Evolutionary conservation across 2,113 vertebrate species (phyloP).

Genomic region (Neotoma lepida): DNA sequence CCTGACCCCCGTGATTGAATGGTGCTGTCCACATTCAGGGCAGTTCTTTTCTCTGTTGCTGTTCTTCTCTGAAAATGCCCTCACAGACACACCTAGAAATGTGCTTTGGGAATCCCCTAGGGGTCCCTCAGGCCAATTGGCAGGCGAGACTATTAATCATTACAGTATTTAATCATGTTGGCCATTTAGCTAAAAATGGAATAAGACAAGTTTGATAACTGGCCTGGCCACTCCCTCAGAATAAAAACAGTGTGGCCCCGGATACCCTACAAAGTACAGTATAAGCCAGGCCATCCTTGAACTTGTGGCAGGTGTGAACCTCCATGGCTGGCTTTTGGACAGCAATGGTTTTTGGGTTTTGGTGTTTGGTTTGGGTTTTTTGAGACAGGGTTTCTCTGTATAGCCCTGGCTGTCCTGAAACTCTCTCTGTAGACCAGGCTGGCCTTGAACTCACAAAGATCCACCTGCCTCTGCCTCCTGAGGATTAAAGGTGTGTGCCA

Average conservation of each 20-base stretch:
- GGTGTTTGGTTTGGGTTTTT: neutral
- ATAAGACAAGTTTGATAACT: neutral
- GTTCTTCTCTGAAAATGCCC: neutral
- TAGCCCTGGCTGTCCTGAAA: neutral
- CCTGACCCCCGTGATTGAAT: neutral
- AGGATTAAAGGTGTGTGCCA: neutral
- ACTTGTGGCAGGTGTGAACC: neutral
- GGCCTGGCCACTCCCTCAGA: neutral
- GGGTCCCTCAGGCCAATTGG: neutral
- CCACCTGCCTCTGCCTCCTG: neutral
- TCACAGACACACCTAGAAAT: neutral
- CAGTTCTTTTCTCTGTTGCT: neutral
- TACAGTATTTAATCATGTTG: neutral
- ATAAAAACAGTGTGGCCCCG: neutral
- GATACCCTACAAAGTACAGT: no score
- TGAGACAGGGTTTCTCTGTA: neutral
- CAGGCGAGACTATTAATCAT: neutral
- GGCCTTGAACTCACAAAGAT: neutral
- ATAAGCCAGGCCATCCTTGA: neutral
- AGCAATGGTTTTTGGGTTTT: neutral
- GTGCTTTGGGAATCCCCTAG: neutral
- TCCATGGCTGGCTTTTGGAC: neutral
- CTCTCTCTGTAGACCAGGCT: neutral
- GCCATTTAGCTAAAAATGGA: constrained; percentile 27
- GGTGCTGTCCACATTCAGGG: neutral